Evolutionary conservation across 2,888 invertebrate genomes (phyloP), one percentile per base, ranked within the genome.

Genomic region (Melanargia galathea): DNA sequence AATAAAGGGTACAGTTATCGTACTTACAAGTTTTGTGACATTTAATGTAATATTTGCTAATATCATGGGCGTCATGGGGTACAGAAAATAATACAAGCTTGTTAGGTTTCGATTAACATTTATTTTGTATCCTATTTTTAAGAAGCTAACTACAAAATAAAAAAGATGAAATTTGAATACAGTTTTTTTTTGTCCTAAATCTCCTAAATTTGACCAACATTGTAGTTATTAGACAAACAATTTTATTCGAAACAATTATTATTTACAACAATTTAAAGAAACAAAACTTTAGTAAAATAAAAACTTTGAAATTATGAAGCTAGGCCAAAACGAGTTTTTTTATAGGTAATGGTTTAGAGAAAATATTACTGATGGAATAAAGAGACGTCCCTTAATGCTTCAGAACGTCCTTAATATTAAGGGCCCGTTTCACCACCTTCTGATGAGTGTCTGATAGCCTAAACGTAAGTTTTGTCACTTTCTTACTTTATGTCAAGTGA

Each of bases 91-190:
- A 71, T 33, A 80, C 75, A 79, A 71, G 60, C 68, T 10, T n/a
- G 24, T 24, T 45, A 57, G 35, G 64, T 76, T 83, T 81, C 75
- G 66, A 77, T 81, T 80, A 84, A 86, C 83, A 84, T 87, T 86
- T 87, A 87, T 86, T 86, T 80, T 70, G 77, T 85, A 83, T 75
- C 80, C 75, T 82, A 85, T 82, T 75, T 3, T 13, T 77, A 81
- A 80, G 77, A 84, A 84, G 84, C 84, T 83, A 81, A 71, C 68
- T 80, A 75, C 74, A 77, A 79, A 78, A 77, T 75, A 78, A 79
- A 73, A 74, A 69, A 60, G 64, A 65, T 63, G 51, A 64, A 67
- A 63, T 57, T 54, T 51, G 48, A 62, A 66, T 62, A 63, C 57
- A 65, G 64, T 49, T 43, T 48, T 58, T 26, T 22, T 22, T 46